Conservation (phyloP, 2,113 vertebrate species). For the Ramphastos sulfuratus region DNA sequence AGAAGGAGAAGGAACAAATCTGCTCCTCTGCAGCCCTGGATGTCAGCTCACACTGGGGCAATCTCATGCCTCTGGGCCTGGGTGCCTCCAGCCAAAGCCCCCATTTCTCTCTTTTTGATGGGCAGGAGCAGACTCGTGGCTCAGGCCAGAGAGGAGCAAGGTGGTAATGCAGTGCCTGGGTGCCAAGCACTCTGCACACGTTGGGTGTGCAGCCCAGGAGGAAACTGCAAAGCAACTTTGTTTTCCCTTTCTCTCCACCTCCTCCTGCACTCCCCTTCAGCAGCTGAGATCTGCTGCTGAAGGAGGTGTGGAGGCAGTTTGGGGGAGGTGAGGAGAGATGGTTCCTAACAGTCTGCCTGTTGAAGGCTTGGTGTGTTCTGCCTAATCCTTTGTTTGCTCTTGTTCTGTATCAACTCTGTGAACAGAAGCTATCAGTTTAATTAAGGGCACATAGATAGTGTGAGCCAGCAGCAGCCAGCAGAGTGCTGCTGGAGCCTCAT, state of each 20-base stretch:
- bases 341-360: not conserved
- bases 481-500: not conserved
- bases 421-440: not conserved
- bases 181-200: not conserved
- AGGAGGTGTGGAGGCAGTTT: not conserved
- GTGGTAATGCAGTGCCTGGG: not conserved
- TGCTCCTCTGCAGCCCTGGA: not conserved
- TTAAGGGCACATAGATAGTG: not conserved
- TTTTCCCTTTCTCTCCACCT: not conserved
- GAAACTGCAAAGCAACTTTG: not conserved
- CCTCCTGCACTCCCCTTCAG: not conserved
- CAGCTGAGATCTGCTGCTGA: not conserved
- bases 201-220: not conserved
- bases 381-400: constrained; percentile 9
- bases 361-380: not conserved
- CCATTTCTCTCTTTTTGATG: not conserved
- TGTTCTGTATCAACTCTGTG: not conserved
- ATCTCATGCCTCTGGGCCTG: not conserved
- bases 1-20: not conserved
- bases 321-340: not conserved
- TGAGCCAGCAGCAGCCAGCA: not conserved
- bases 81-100: not conserved
- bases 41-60: not conserved
- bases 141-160: accelerated
- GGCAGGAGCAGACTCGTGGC: accelerated